Evolutionary conservation across 2,888 invertebrate genomes (phyloP).

Genomic region (Punctoribates punctum): DNA sequence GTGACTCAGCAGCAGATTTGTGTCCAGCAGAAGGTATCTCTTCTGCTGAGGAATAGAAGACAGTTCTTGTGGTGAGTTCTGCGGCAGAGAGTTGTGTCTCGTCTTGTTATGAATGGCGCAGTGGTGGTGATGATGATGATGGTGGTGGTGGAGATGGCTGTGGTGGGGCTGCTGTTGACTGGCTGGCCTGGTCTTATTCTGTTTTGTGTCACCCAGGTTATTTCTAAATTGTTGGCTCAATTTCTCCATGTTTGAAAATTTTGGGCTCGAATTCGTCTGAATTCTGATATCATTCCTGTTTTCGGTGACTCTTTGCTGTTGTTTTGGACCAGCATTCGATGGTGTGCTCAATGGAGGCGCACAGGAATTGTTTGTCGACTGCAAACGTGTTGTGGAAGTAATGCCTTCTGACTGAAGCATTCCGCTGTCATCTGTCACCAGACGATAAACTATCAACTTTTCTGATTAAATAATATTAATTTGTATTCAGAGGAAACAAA

Average conservation of each 20-base stretch:
- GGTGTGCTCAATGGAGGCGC: background rate
- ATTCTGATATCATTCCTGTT: too few species aligned
- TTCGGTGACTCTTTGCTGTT: background rate
- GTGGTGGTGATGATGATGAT: constrained; percentile 8
- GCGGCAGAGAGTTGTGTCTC: background rate
- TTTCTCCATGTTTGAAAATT: too few species aligned
- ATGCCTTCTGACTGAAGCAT: too few species aligned
- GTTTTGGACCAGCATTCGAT: background rate
- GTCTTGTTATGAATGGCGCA: constrained; percentile 2
- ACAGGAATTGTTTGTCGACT: too few species aligned
- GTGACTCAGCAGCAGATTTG: too few species aligned
- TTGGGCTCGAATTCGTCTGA: background rate
- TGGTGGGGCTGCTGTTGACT: background rate
- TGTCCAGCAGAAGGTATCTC: background rate
- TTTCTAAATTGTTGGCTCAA: too few species aligned
- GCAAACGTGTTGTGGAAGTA: too few species aligned
- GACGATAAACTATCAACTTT: too few species aligned
- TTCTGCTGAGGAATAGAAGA: background rate
- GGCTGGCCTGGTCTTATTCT: background rate
- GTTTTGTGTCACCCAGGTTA: background rate
- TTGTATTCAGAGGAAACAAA: too few species aligned
- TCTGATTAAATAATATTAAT: too few species aligned
- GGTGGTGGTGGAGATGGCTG: background rate
- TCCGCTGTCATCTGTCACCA: too few species aligned
- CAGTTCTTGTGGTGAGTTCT: background rate